Percentiles rank a stretch among this genome's conserved stretches.
Evolutionary conservation across 1,140 invertebrate genomes (phyloP).

Genomic region (Neodiprion virginianus): DNA sequence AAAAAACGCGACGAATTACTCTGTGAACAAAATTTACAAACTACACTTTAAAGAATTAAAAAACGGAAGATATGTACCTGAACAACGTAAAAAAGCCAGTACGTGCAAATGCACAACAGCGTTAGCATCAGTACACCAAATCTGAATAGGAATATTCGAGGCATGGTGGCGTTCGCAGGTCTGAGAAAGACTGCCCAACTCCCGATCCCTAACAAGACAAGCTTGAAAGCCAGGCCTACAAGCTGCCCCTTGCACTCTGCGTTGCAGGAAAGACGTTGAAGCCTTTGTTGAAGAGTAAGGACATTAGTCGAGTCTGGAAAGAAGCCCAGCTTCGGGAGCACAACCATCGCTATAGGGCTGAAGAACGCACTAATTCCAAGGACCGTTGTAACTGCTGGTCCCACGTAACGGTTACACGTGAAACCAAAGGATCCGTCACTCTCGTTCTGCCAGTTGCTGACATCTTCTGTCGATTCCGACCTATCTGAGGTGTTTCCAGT

Average conservation of each 20-base stretch:
- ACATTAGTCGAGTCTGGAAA: slow-evolving; percentile 67
- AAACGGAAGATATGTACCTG: slow-evolving; percentile 60
- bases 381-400: slow-evolving; percentile 76
- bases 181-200: slow-evolving; percentile 89
- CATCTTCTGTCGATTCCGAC: slow-evolving; percentile 91
- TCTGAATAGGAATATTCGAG: slow-evolving; percentile 90
- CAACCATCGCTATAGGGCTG: slow-evolving; percentile 93
- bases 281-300: slow-evolving; percentile 65
- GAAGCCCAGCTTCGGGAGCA: slow-evolving; percentile 88
- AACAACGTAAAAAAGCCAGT: slow-evolving; percentile 97
- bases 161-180: slow-evolving; percentile 84
- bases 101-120: slow-evolving; percentile 92
- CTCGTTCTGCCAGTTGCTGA: slow-evolving; percentile 80
- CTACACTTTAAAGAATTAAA: slow-evolving; percentile 3
- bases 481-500: slow-evolving; percentile 96
- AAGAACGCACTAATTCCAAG: slow-evolving; percentile 85
- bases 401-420: slow-evolving; percentile 80
- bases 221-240: slow-evolving; percentile 89
- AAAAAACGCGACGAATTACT: slow-evolving; percentile 27
- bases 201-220: slow-evolving; percentile 88
- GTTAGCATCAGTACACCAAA: slow-evolving; percentile 87
- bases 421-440: slow-evolving; percentile 75
- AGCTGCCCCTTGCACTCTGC: slow-evolving; percentile 90
- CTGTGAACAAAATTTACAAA: slow-evolving; percentile 33
- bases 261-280: slow-evolving; percentile 72